Base-by-base conservation (phyloP, 2,113 vertebrate species). In the Tretioscincus oriximinensis region DNA sequence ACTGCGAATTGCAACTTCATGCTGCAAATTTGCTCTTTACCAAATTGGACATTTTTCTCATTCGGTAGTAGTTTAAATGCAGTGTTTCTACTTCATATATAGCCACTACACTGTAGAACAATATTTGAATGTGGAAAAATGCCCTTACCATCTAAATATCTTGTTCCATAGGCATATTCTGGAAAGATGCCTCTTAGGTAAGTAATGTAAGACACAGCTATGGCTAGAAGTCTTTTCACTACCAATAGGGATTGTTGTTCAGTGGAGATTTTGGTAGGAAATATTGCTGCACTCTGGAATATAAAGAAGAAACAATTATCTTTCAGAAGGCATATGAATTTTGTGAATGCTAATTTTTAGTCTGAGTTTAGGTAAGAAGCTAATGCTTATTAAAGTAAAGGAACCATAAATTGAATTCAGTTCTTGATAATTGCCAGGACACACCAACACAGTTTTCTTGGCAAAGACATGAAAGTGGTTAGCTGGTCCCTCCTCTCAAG, bases 111-210 rank as follows among this genome's bases (percentile, higher is more conserved):
- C 29, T 20, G 2, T 0, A 8, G 26, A 49, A 29, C 20, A 0
- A 45, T 0, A 4, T 45, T 47, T 18, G 12, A 7, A 9, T 9
- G 4, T 77, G 14, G n/a, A 71, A 49, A 20, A 16, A 14, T 74
- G 76, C 49, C 0, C 1, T 95, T 93, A 99, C 98, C 98, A 92
- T 98, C 97, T 66, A 99, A 88, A 76, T 97, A 97, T 97, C 97
- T 98, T 51, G 85, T 97, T 79, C 97, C 97, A 54, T 98, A 99
- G 84, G 98, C 97, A 86, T 94, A 95, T 85, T 97, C 97, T 14
- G 98, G 97, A 77, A 99, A 99, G 84, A 99, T 95, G 8, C 98
- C 98, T 80, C 98, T 95, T 22, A 99, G 96, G 84, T 99, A 99
- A 0, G 97, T 99, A 89, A 99, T 98, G 89, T 96, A 97, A 65